Conservation (phyloP, 2,797 vertebrate genomes). For the Intellagama lesueurii region DNA sequence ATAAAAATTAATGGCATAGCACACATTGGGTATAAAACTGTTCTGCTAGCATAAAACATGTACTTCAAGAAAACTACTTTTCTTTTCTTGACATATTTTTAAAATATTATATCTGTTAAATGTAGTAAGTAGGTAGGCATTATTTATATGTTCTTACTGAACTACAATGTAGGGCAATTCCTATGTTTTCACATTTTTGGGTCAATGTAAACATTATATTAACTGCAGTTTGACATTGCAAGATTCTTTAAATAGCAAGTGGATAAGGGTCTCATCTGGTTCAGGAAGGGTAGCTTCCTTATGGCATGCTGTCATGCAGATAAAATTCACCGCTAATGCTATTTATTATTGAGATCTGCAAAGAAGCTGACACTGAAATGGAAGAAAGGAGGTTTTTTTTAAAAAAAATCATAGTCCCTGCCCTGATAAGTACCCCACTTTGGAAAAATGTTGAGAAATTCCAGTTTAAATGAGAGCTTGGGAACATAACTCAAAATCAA, state of each 20-base stretch:
- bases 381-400: not conserved
- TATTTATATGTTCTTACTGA: not conserved
- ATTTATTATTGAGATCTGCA: not conserved
- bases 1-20: conserved; percentile 12
- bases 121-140: not conserved
- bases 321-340: not conserved
- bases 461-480: too few relatives aligned
- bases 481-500: too few relatives aligned
- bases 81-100: not conserved
- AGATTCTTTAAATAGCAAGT: not conserved
- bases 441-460: too few relatives aligned
- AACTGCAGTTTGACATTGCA: not conserved
- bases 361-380: not conserved
- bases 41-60: not conserved
- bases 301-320: not conserved
- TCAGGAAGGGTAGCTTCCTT: not conserved
- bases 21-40: not conserved
- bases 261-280: not conserved
- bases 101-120: conserved; percentile 6
- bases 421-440: too few relatives aligned
- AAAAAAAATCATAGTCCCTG: not conserved
- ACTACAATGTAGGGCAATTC: not conserved
- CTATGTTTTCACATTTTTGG: not conserved
- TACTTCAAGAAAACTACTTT: not conserved
- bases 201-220: not conserved